Evolutionary conservation across 2,888 invertebrate genomes (phyloP).

Genomic region (Cecidostiba fungosa): DNA sequence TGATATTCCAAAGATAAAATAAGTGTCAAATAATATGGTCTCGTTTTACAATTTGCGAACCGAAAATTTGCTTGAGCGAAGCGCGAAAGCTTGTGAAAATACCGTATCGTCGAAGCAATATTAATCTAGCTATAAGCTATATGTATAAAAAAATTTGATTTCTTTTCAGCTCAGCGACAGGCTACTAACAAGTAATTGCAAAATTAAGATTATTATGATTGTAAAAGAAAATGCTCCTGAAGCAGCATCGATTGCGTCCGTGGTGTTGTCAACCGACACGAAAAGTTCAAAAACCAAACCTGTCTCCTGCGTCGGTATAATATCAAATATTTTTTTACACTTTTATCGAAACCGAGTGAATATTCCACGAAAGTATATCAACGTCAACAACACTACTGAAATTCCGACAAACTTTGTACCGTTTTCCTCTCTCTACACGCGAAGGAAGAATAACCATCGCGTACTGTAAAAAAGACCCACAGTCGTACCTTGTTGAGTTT

Average conservation of each 20-base stretch:
- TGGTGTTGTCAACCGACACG: no score
- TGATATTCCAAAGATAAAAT: background rate
- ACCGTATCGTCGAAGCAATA: background rate
- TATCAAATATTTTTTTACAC: no score
- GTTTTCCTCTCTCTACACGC: no score
- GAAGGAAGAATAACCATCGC: no score
- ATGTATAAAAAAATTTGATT: background rate
- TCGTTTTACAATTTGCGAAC: background rate
- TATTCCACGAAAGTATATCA: no score
- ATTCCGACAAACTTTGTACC: no score
- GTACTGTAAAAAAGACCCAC: background rate
- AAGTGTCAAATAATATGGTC: background rate
- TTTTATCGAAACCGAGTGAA: no score
- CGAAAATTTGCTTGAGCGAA: background rate
- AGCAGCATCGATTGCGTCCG: background rate
- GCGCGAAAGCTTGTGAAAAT: background rate
- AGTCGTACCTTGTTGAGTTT: constrained; percentile 75
- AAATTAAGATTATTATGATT: background rate
- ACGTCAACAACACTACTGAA: no score
- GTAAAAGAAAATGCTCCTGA: background rate
- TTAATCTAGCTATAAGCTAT: background rate
- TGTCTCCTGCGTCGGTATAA: no score
- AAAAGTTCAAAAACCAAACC: no score
- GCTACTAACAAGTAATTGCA: background rate
- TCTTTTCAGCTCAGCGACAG: background rate